A percentile compares a stretch with the other conserved stretches of the same genome.
These are phyloP conservation scores for Origma solitaria DNA, from an alignment of 2,113 vertebrate genomes.

Conservation along the genomic window DNA sequence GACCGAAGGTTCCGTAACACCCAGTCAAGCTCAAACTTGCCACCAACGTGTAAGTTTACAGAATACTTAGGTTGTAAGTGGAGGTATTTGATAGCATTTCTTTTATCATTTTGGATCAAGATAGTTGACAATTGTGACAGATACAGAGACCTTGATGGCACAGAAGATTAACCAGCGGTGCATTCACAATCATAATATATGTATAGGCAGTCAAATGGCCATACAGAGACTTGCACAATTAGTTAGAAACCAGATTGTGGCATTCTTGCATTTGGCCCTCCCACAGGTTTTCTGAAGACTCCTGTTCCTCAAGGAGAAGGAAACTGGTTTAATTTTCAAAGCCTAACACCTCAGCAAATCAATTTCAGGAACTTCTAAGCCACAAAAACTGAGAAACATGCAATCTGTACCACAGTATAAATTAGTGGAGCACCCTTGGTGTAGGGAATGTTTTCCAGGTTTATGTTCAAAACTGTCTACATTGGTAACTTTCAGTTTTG, in stretches of 20 bases:
- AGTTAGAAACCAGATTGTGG: neutral
- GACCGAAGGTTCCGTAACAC: neutral
- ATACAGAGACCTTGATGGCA: neutral
- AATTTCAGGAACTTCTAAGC: neutral
- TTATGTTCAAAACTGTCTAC: neutral
- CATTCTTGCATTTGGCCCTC: neutral
- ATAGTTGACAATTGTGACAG: neutral
- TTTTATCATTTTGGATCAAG: neutral
- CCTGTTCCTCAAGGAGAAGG: neutral
- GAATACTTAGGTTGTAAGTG: neutral
- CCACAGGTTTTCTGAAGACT: neutral
- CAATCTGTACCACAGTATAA: neutral
- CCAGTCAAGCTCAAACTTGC: neutral
- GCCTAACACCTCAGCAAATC: neutral
- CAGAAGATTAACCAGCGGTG: neutral
- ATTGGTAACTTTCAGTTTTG: neutral
- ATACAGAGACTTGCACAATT: neutral
- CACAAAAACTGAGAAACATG: neutral
- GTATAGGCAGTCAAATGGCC: neutral
- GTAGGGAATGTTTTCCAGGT: neutral
- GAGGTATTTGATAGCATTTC: neutral
- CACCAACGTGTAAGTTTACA: neutral
- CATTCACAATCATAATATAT: neutral
- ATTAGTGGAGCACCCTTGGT: neutral
- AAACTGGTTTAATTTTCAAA: neutral